phyloP scores from a whole-genome alignment of 2,113 vertebrate genomes.

The Neopipo cinnamomea region DNA sequence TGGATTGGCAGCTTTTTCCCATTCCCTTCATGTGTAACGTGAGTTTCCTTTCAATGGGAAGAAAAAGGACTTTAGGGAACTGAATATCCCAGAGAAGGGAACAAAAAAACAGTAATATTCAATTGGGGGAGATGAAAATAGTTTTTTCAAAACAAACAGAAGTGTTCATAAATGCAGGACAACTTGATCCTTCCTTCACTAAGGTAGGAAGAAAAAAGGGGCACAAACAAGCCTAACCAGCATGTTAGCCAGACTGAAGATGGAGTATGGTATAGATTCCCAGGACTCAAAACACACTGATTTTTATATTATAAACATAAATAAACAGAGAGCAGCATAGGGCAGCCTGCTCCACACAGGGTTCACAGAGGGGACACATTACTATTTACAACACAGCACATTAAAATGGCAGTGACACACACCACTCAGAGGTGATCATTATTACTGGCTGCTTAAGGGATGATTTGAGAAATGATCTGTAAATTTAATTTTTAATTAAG shows the following conservation, averaged over 20 bases:
- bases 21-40: rapidly evolving
- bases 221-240: neutral
- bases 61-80: neutral
- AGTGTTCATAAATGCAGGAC: neutral
- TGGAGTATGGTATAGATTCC: neutral
- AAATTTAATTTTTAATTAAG: conserved; percentile 78
- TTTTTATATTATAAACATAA: neutral
- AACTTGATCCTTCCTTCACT: neutral
- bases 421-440: conserved; percentile 49
- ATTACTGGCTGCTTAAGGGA: conserved; percentile 69
- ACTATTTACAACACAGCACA: conserved; percentile 9
- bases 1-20: neutral
- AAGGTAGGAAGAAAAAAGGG: neutral
- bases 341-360: neutral
- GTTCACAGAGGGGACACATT: conserved; percentile 5
- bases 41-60: neutral
- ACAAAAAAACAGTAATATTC: neutral
- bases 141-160: neutral
- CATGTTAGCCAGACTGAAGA: neutral
- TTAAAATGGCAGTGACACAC: conserved; percentile 46
- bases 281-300: neutral
- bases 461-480: conserved; percentile 70
- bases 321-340: neutral
- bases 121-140: neutral
- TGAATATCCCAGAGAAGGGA: neutral